phyloP scores from a whole-genome alignment of 2,113 vertebrate species.

The Acinonyx jubatus region DNA sequence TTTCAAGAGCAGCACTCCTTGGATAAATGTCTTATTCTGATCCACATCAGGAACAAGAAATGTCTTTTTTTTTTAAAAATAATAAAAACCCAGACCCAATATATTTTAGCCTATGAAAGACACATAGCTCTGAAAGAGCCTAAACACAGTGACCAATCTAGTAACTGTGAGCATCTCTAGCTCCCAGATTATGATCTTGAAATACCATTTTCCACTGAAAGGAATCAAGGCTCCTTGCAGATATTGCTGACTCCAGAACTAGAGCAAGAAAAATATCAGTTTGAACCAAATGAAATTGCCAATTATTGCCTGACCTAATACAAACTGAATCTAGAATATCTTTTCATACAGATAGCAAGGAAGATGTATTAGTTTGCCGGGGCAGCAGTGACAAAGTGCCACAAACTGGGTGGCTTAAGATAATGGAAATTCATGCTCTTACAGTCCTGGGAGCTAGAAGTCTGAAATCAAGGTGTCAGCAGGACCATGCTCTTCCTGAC shows the following conservation, averaged over 20 bases:
- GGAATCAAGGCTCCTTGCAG: neutral
- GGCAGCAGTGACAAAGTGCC: neutral
- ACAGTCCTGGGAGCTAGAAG: neutral
- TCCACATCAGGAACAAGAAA: neutral
- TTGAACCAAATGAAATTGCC: constrained; percentile 24
- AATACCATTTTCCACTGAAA: neutral
- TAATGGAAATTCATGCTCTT: neutral
- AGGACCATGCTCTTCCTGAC: neutral
- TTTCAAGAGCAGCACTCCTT: neutral
- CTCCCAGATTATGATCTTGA: neutral
- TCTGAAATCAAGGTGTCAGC: neutral
- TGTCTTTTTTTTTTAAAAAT: neutral
- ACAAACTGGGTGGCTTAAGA: neutral
- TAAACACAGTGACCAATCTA: neutral
- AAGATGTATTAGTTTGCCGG: neutral
- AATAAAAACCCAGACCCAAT: neutral
- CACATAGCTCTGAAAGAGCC: neutral
- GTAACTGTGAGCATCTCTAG: neutral
- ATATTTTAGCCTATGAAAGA: neutral
- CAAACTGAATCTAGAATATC: neutral
- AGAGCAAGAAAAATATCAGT: neutral
- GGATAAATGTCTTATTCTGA: neutral
- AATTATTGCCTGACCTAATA: neutral
- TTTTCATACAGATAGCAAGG: neutral
- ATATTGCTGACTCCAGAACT: neutral